Percentiles rank a stretch among this genome's conserved stretches.
phyloP scores from a whole-genome alignment of 2,888 invertebrate genomes.

The Parnassius orleans region DNA sequence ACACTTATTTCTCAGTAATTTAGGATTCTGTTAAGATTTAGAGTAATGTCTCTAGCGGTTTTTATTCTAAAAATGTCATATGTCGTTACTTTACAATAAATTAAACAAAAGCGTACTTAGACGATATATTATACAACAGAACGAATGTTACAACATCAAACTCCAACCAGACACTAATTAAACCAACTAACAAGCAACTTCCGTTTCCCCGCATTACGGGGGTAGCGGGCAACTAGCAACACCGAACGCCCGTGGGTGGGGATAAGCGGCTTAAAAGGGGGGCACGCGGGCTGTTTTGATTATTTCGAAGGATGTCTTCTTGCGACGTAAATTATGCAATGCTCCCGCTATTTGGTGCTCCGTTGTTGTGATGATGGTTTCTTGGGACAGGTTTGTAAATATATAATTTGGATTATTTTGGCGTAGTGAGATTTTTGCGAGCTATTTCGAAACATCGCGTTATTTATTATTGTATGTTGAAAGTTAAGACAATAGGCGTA shows the following conservation, averaged over 20 bases:
- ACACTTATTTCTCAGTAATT: no score
- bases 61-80: not conserved
- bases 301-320: constrained; percentile 79
- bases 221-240: constrained; percentile 51
- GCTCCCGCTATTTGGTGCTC: constrained; percentile 32
- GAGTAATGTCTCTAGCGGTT: no score
- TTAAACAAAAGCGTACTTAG: constrained; percentile 23
- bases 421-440: not conserved
- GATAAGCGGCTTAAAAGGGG: constrained; percentile 70
- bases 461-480: no score
- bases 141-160: constrained; percentile 55
- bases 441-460: not conserved
- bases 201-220: constrained; percentile 60
- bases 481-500: no score
- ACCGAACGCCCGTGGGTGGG: constrained; percentile 42
- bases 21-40: no score
- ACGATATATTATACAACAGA: constrained; percentile 32
- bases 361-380: constrained; percentile 24
- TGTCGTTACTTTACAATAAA: constrained; percentile 2
- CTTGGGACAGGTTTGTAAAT: constrained; percentile 17
- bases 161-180: constrained; percentile 70
- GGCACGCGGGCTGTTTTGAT: constrained; percentile 70
- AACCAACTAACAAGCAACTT: constrained; percentile 73
- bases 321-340: constrained; percentile 78
- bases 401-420: constrained; percentile 17